Base-by-base conservation (phyloP, 1,140 invertebrate species). In the Pseudomyrmex gracilis region DNA sequence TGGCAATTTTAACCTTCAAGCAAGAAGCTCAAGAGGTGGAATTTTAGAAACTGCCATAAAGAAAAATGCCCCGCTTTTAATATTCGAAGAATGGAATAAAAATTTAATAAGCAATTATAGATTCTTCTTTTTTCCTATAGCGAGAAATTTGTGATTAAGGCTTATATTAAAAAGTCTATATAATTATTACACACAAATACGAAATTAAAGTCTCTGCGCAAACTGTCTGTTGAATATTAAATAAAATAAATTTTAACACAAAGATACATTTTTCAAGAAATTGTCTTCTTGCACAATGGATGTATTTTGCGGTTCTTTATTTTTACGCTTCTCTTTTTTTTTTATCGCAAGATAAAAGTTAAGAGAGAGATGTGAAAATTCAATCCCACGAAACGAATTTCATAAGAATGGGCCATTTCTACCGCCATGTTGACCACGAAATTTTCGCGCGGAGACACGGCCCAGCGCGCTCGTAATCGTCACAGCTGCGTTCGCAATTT, bases 401-500 rank as follows among this genome's bases (percentile, higher is more conserved):
- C 10, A n/a, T 76, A 66, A 67, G n/a, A 77, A 22, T 20, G 60
- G 9, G 1, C 2, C 53, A 22, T 67, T 77, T 77, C 24, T 66
- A 67, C 24, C 58, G 13, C 22, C 17, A 53, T n/a, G 22, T n/a
- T 51, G 7, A 22, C n/a, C 58, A 66, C 61, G 13, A 67, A 34
- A 66, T 77, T 77, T 77, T 77, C 24, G 12, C 43, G 47, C 22
- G 61, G 9, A 64, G 58, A 7, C 17, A 13, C 15, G 51, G 20
- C 51, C 10, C 64, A 70, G 15, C 13, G 22, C 51, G 34, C 64
- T 68, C 64, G n/a, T 70, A 78, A 78, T 43, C 53, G 34, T 78
- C 20, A 51, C 64, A 78, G 15, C 76, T 78, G 51, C 34, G n/a
- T 58, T 68, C 34, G 64, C 76, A 78, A 78, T 78, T 78, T 78